Percentiles rank a stretch among this genome's conserved stretches.
These are phyloP conservation scores for Sinella curviseta DNA, from an alignment of 1,140 invertebrate genomes.

Conservation along the genomic window DNA sequence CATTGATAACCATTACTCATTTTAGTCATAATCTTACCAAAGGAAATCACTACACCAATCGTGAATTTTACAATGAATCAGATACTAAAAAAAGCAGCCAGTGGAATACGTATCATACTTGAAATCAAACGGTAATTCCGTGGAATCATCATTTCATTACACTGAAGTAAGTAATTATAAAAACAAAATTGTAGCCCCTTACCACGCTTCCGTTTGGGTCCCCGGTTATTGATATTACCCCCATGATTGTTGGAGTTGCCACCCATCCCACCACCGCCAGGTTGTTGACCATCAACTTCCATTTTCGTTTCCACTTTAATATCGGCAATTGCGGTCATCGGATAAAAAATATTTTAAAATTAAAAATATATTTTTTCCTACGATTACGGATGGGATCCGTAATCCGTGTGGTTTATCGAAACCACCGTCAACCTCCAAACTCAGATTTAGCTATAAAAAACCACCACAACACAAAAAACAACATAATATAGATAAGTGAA, in stretches of 20 bases:
- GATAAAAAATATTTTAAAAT: background rate
- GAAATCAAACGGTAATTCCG: constrained; percentile 47
- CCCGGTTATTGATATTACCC: background rate
- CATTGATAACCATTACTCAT: background rate
- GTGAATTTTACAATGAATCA: constrained; percentile 23
- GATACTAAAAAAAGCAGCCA: constrained; percentile 41
- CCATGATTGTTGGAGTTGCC: constrained; percentile 3
- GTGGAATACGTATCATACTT: constrained; percentile 38
- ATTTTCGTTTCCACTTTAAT: constrained; percentile 15
- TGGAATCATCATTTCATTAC: constrained; percentile 39
- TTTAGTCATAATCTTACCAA: background rate
- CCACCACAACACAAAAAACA: too few species aligned
- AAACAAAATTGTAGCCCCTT: background rate
- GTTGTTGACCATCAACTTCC: background rate
- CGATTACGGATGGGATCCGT: background rate
- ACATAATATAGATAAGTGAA: too few species aligned
- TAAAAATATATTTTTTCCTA: background rate
- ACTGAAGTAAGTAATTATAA: background rate
- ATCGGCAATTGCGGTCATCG: background rate
- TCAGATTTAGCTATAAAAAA: too few species aligned
- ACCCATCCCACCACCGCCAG: constrained; percentile 2
- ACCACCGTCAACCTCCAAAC: background rate
- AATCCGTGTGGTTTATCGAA: too few species aligned
- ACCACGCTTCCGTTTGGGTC: constrained; percentile 7
- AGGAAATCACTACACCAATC: background rate